These are phyloP conservation scores for Apolygus lucorum DNA, from an alignment of 1,140 invertebrate genomes.

Conservation along the genomic window DNA sequence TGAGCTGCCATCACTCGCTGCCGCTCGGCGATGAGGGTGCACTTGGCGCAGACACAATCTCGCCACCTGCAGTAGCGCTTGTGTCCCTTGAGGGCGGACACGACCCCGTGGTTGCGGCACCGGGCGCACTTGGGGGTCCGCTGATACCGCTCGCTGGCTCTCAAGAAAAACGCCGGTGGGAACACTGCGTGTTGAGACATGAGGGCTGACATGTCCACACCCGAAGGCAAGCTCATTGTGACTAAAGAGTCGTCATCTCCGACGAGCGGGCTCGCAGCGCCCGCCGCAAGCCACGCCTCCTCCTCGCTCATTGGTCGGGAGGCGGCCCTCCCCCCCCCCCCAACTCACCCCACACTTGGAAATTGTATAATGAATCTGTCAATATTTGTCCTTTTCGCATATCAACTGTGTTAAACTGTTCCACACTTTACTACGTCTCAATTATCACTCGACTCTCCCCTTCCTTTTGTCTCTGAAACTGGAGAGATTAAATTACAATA, in stretches of 20 bases:
- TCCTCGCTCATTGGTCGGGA: too few species aligned
- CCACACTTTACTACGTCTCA: too few species aligned
- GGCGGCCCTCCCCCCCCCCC: conserved; percentile 4
- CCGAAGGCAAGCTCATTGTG: conserved; percentile 37
- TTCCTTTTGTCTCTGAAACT: too few species aligned
- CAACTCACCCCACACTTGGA: not conserved
- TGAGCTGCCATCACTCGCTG: conserved; percentile 98
- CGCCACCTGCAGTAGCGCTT: conserved; percentile 94
- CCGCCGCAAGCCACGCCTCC: not conserved
- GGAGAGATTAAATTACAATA: too few species aligned
- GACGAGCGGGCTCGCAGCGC: conserved; percentile 13
- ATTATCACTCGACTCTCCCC: too few species aligned
- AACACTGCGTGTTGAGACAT: conserved; percentile 75
- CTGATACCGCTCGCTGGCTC: conserved; percentile 85
- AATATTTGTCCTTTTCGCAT: conserved; percentile 15
- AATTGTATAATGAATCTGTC: conserved; percentile 23
- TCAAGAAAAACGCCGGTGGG: conserved; percentile 72
- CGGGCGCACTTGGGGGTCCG: conserved; percentile 98
- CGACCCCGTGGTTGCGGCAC: conserved; percentile 96
- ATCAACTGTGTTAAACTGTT: too few species aligned
- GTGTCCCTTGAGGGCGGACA: conserved; percentile 95
- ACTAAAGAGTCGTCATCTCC: conserved; percentile 12
- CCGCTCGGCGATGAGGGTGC: conserved; percentile 95
- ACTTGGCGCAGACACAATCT: conserved; percentile 94
- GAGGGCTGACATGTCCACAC: conserved; percentile 69